Conservation (phyloP, 2,113 vertebrate genomes). For the Talpa occidentalis region DNA sequence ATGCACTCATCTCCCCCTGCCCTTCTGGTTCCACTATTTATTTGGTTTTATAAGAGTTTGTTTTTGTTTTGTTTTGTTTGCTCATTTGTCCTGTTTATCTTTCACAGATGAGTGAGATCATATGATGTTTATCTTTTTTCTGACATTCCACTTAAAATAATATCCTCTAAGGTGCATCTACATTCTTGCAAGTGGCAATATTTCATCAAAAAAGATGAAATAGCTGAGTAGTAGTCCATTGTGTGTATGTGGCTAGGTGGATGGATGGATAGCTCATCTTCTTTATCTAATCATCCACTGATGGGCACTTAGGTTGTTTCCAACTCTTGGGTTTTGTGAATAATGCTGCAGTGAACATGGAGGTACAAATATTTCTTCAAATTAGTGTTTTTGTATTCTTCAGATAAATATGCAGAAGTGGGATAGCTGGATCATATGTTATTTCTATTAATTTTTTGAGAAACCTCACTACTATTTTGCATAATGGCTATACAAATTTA, state of each 20-base stretch:
- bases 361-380: no score
- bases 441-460: no score
- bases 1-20: background rate
- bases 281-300: background rate
- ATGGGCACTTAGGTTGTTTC: background rate
- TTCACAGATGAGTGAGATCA: background rate
- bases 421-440: no score
- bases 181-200: background rate
- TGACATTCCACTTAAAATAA: background rate
- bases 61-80: background rate
- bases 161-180: background rate
- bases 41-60: background rate
- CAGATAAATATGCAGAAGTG: no score
- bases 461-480: background rate
- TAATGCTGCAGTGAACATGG: no score
- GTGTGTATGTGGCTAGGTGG: background rate
- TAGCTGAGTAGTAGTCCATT: no score
- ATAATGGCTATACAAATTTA: background rate
- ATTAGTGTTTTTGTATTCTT: no score
- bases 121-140: background rate
- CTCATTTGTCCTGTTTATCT: background rate
- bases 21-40: no score
- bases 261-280: background rate
- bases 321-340: no score
- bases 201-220: no score